A percentile compares a stretch with the other conserved stretches of the same genome.
phyloP scores from a whole-genome alignment of 1,140 invertebrate species.

The Semibalanus balanoides region DNA sequence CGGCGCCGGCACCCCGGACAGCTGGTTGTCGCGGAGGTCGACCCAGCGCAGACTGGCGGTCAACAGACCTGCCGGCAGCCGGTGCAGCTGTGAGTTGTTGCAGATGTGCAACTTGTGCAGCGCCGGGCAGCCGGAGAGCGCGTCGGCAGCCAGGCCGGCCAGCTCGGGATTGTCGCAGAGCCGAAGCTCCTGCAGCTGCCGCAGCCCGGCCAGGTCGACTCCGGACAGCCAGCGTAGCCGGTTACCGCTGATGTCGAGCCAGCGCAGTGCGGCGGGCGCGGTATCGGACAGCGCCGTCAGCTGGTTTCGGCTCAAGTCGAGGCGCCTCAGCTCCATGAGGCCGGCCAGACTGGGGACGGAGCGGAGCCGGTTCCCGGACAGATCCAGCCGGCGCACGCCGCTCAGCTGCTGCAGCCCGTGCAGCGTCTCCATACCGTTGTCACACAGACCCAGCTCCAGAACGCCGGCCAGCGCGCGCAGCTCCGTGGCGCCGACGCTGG shows the following conservation, averaged over 20 bases:
- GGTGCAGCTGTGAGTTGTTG: not conserved
- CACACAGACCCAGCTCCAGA: not conserved
- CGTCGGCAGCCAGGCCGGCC: not conserved
- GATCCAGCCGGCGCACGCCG: not conserved
- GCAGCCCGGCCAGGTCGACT: not conserved
- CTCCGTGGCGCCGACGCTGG: not conserved
- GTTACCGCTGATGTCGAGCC: not conserved
- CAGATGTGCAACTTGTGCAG: not conserved
- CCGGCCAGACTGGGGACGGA: not conserved
- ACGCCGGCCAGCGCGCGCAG: not conserved
- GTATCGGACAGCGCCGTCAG: not conserved
- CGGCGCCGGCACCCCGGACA: not conserved
- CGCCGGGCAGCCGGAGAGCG: not conserved
- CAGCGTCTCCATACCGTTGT: not conserved
- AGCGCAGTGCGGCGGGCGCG: not conserved
- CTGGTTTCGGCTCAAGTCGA: not conserved
- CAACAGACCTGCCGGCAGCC: not conserved
- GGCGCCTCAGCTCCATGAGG: not conserved
- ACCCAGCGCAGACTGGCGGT: not conserved
- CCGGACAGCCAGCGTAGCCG: not conserved
- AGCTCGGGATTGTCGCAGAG: not conserved
- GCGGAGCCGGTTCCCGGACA: not conserved
- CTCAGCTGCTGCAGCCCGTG: not conserved
- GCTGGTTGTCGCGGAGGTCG: not conserved
- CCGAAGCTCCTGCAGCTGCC: not conserved